A percentile compares a stretch with the other conserved stretches of the same genome.
Evolutionary conservation across 2,113 vertebrate genomes (phyloP).

Genomic region (Typhlomys cinereus): DNA sequence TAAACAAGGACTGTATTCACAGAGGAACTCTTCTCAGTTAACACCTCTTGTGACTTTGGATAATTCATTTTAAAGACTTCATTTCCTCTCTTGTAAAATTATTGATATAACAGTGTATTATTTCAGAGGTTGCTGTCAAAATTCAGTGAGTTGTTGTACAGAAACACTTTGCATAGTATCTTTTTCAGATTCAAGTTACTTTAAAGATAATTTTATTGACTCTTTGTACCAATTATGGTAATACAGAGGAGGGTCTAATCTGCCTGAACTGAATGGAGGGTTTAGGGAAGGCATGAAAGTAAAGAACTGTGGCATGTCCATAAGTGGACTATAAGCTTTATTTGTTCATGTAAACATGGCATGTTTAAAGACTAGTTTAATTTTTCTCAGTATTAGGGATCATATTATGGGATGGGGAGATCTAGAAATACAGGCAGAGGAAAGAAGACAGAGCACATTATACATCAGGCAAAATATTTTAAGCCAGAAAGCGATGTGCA

Average conservation of each 20-base stretch:
- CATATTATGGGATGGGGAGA: background rate
- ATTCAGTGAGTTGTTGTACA: background rate
- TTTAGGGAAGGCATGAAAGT: background rate
- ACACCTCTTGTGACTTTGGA: background rate
- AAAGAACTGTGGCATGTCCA: background rate
- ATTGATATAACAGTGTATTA: background rate
- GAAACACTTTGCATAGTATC: background rate
- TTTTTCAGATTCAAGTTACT: background rate
- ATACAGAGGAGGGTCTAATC: background rate
- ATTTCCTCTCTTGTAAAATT: background rate
- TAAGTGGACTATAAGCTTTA: background rate
- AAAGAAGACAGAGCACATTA: background rate
- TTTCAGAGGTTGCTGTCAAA: background rate
- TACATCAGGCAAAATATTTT: background rate
- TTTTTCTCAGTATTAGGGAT: background rate
- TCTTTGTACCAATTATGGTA: background rate
- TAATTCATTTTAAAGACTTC: background rate
- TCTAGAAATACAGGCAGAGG: background rate
- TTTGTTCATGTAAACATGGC: background rate
- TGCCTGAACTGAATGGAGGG: background rate
- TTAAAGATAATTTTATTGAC: background rate
- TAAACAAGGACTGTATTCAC: background rate
- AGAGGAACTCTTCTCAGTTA: background rate
- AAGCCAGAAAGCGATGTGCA: background rate
- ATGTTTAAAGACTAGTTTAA: background rate